phyloP scores from a whole-genome alignment of 2,888 invertebrate species.

The Brachynemurus nebulosus region DNA sequence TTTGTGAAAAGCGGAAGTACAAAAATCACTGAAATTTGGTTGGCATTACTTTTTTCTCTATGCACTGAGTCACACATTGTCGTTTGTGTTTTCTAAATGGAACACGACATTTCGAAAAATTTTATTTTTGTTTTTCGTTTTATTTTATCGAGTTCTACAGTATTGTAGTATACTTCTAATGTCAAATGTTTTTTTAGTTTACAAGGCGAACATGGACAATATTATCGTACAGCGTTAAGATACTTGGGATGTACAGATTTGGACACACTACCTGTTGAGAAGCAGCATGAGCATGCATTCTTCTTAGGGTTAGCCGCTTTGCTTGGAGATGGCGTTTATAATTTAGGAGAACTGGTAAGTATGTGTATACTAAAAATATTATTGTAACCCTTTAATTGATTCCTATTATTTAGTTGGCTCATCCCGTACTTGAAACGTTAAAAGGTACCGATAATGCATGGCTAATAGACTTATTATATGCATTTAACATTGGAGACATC shows the following conservation, averaged over 20 bases:
- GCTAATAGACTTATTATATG: constrained; percentile 72
- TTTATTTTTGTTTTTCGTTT: no score
- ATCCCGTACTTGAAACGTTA: constrained; percentile 81
- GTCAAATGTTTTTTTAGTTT: no score
- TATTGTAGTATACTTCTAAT: no score
- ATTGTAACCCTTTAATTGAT: not conserved
- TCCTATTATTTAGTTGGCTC: constrained; percentile 68
- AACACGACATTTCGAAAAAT: no score
- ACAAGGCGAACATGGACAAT: constrained; percentile 82
- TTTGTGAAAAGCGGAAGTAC: no score
- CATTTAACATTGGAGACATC: constrained; percentile 78
- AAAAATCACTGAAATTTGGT: no score
- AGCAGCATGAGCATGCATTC: constrained; percentile 69
- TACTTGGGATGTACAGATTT: constrained; percentile 54
- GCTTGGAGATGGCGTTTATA: constrained; percentile 89
- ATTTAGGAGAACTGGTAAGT: constrained; percentile 82
- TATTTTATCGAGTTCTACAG: no score
- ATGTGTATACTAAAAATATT: no score
- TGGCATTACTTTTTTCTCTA: no score
- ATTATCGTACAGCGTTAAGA: constrained; percentile 87
- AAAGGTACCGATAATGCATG: constrained; percentile 71
- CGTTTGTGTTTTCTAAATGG: no score
- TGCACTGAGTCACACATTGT: no score
- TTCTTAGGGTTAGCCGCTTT: constrained; percentile 88
- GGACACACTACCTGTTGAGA: constrained; percentile 45